Percentiles rank a stretch among this genome's conserved stretches.
Conservation (phyloP, 2,797 vertebrate genomes). For the Cyprinodon diabolis region DNA sequence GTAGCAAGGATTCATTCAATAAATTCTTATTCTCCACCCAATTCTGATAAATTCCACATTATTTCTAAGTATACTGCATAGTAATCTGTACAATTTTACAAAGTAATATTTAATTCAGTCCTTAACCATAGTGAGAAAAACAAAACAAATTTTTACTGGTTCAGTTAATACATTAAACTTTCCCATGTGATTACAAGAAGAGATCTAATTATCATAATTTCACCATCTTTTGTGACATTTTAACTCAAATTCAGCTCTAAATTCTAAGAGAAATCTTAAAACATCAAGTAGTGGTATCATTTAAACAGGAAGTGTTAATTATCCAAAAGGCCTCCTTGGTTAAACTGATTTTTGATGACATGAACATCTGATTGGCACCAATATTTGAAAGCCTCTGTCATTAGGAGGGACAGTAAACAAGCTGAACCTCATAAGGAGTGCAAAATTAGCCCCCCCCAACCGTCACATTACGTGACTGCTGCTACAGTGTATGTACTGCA, state of each 20-base stretch:
- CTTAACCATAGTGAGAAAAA: neutral
- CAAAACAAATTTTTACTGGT: neutral
- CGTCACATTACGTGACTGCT: slow-evolving; percentile 14
- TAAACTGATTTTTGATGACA: neutral
- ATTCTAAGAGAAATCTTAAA: neutral
- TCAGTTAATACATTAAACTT: neutral
- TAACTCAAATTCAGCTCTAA: neutral
- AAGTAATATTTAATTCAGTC: neutral
- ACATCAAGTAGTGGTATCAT: neutral
- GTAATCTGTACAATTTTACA: neutral
- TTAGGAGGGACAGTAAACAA: neutral
- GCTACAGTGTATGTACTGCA: neutral
- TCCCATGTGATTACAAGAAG: neutral
- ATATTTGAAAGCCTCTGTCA: neutral
- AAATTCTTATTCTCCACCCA: neutral
- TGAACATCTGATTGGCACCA: neutral
- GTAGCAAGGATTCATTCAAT: neutral
- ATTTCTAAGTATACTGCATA: neutral
- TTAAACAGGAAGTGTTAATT: neutral
- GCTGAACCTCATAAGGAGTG: neutral
- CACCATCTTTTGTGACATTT: neutral
- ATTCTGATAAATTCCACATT: neutral
- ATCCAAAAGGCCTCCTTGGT: neutral
- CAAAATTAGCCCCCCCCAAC: neutral
- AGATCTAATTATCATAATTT: neutral